Percentiles rank a stretch among this genome's conserved stretches.
Conservation (phyloP, 2,797 vertebrate species). For the Phrynocephalus guinanensis region DNA sequence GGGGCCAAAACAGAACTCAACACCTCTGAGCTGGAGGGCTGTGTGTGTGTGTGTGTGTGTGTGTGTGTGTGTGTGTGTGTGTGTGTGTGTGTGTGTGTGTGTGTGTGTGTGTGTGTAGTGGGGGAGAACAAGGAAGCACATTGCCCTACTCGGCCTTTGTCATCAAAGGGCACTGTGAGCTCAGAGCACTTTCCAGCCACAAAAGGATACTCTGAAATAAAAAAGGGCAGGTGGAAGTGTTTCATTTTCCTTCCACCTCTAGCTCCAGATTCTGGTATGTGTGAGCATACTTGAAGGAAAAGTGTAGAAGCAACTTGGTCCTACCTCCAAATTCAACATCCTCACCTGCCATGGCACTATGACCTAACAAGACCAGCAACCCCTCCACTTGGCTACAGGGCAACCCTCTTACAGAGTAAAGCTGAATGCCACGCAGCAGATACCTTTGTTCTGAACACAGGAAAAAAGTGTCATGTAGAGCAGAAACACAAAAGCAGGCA, state of each 20-base stretch:
- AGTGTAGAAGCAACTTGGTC: neutral
- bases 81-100: no score
- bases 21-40: neutral
- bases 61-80: no score
- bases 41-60: no score
- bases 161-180: neutral
- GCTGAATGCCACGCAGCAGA: neutral
- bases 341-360: neutral
- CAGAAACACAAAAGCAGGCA: neutral
- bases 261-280: no score
- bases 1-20: neutral
- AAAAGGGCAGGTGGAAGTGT: neutral
- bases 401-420: neutral
- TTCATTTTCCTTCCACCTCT: no score
- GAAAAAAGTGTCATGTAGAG: neutral
- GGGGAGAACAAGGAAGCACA: neutral
- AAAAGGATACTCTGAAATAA: neutral
- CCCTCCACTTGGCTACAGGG: neutral
- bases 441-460: neutral
- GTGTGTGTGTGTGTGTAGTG: no score
- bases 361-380: neutral
- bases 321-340: neutral
- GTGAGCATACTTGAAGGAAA: no score
- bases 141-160: neutral
- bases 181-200: neutral